These are phyloP conservation scores for Anthopleura xanthogrammica DNA, from an alignment of 92 coral and sea anemone species.

Conservation along the genomic window DNA sequence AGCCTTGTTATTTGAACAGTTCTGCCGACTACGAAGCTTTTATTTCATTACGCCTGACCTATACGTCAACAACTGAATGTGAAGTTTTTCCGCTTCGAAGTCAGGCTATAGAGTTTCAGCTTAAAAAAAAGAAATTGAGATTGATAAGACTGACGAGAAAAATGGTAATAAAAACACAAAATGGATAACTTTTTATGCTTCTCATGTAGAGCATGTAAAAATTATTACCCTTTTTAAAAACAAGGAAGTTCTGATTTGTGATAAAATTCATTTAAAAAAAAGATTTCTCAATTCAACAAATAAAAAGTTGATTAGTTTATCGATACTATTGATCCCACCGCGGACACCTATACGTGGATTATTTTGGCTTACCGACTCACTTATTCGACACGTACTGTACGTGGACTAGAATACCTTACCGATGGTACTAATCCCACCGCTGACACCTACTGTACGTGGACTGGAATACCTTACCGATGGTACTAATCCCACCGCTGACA, in stretches of 20 bases:
- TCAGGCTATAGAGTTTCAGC: not conserved
- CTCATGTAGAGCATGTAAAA: too few relatives aligned
- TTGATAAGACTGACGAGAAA: not conserved
- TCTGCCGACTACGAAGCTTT: not conserved
- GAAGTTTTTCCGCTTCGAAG: not conserved
- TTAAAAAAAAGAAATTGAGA: not conserved
- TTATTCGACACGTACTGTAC: too few relatives aligned
- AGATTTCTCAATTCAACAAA: not conserved
- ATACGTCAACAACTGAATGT: not conserved
- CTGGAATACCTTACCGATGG: not conserved
- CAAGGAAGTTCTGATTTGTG: too few relatives aligned
- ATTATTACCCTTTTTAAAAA: too few relatives aligned
- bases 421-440: not conserved
- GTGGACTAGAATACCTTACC: too few relatives aligned
- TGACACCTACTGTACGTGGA: not conserved
- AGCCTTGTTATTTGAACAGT: constrained; percentile 1
- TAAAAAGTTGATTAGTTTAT: not conserved
- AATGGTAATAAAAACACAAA: not conserved
- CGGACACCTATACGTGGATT: not conserved
- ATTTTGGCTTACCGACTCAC: too few relatives aligned
- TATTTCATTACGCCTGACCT: not conserved
- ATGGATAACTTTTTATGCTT: not conserved
- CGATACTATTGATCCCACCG: not conserved
- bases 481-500: not conserved
- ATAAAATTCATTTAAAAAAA: too few relatives aligned